Conservation (phyloP, 2,797 vertebrate genomes). For the Syngnathus acus region DNA sequence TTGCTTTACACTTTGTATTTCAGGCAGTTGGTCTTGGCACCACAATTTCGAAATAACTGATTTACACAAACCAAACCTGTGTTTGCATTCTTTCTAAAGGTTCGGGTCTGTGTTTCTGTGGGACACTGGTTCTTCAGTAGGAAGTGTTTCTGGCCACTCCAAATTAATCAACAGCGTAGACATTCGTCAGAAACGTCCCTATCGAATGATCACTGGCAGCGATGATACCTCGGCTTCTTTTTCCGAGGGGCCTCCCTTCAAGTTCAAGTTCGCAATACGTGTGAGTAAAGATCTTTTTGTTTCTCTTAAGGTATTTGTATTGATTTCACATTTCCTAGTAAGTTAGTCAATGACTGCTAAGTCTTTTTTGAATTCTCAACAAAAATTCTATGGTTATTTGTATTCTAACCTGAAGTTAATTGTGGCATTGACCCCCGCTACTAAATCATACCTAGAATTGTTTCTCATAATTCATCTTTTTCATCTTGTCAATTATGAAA, state of each 20-base stretch:
- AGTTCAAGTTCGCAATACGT: conserved; percentile 82
- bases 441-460: not conserved
- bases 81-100: conserved; percentile 53
- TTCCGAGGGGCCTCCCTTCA: conserved; percentile 91
- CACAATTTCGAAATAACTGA: not conserved
- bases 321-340: not conserved
- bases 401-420: too few relatives aligned
- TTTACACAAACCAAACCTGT: not conserved
- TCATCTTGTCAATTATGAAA: not conserved
- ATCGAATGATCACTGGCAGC: conserved; percentile 79
- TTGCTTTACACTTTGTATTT: not conserved
- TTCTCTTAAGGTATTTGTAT: not conserved
- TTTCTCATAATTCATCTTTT: too few relatives aligned
- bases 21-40: not conserved
- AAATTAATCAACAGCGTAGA: conserved; percentile 92
- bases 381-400: too few relatives aligned
- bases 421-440: not conserved
- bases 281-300: conserved; percentile 65
- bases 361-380: not conserved
- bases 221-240: conserved; percentile 82
- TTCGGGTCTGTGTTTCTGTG: conserved; percentile 90
- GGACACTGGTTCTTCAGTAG: conserved; percentile 90
- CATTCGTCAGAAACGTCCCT: conserved; percentile 85
- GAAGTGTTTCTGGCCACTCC: conserved; percentile 81
- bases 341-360: not conserved